phyloP scores from a whole-genome alignment of 2,888 invertebrate genomes.

The Acrocera orbiculus region DNA sequence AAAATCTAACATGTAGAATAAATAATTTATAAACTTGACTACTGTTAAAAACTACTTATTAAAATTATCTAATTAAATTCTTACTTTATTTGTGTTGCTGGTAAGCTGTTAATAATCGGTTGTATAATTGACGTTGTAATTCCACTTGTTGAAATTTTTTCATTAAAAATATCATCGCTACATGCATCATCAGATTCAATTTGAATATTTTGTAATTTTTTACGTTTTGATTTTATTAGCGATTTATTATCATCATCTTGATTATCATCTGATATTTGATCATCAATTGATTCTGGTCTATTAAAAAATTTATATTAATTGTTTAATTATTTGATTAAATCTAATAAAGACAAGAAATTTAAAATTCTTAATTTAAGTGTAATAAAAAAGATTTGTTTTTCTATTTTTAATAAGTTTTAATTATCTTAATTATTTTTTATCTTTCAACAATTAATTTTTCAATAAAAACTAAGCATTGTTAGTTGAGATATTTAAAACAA shows the following conservation, averaged over 20 bases:
- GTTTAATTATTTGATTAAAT: background rate
- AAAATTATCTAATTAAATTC: constrained; percentile 10
- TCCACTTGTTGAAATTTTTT: constrained; percentile 22
- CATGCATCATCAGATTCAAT: constrained; percentile 31
- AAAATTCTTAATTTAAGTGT: too few species aligned
- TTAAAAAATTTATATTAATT: constrained; percentile 8
- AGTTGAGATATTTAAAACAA: background rate
- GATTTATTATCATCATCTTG: constrained; percentile 4
- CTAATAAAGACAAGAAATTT: too few species aligned
- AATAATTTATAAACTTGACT: too few species aligned
- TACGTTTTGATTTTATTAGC: too few species aligned
- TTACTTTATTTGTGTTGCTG: constrained; percentile 14
- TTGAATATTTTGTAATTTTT: too few species aligned
- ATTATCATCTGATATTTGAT: background rate
- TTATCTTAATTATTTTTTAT: too few species aligned
- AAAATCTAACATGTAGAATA: too few species aligned
- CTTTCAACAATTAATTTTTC: too few species aligned
- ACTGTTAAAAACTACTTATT: too few species aligned
- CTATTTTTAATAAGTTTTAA: too few species aligned
- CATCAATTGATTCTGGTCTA: constrained; percentile 7
- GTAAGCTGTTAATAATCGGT: constrained; percentile 13
- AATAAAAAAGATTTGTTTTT: too few species aligned
- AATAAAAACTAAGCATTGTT: background rate
- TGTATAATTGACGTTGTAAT: constrained; percentile 6
- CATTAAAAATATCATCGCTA: constrained; percentile 30